Evolutionary conservation across 2,888 invertebrate species (phyloP), one percentile per base, ranked within the genome.

Genomic region (Drosophila fulvimacula): DNA sequence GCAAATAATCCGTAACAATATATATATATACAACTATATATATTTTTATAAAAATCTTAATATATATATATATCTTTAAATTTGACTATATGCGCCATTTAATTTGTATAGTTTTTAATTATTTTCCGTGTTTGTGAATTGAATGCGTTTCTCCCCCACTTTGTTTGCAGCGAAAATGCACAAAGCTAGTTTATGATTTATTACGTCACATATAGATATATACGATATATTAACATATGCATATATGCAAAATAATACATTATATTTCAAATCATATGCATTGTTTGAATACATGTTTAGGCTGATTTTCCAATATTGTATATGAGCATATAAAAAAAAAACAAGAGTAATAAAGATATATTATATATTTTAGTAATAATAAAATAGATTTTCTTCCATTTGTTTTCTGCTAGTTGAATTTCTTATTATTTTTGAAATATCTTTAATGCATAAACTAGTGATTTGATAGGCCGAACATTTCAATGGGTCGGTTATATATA

Each of bases 71-170:
- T 55, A 46, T 49, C 24, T 21, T 21, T 56, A 69, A 75, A 53
- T 59, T 64, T 34, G 19, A 79, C 55, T 38, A 58, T 49, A 64
- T 65, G 64, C 69, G 84, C 84, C 84, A 84, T 84, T 84, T 84
- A 84, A 66, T 79, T 88, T 77, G 69, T 69, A 46, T 86, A 73
- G 46, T 55, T 68, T 42, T 61, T 80, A 85, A 65, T 64, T 38
- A 65, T 69, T 83, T 72, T 67, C 82, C 60, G 51, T 67, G 53
- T 63, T 85, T 69, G 55, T 68, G 55, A 61, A 64, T 61, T 59
- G 39, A 53, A 53, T 41, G 62, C 46, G 56, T 64, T 74, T 62
- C 13, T 30, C 61, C 57, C 39, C 41, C 46, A 9, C 15, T 49
- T 58, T 59, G 61, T 73, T 66, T 44, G 67, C 73, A 60, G 53